These are phyloP conservation scores for Zelostemma sp. DNA, from an alignment of 1,140 invertebrate species.

Conservation along the genomic window DNA sequence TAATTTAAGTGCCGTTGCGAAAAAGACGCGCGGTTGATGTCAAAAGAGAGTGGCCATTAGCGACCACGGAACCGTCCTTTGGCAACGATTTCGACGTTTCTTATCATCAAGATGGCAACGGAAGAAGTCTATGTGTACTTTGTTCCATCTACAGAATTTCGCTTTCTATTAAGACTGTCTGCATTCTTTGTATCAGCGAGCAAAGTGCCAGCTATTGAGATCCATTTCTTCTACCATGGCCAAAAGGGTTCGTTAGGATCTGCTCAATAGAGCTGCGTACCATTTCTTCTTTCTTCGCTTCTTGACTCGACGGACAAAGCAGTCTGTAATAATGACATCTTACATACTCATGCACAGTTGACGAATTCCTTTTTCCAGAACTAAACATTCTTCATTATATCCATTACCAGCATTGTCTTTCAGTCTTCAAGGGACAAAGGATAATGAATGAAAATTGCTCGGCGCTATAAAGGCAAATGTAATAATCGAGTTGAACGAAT, in stretches of 20 bases:
- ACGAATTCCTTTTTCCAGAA: background rate
- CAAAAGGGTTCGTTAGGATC: constrained; percentile 21
- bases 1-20: background rate
- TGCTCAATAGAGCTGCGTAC: constrained; percentile 12
- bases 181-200: constrained; percentile 10
- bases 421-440: too few species aligned
- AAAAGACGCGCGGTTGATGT: constrained; percentile 6
- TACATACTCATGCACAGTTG: constrained; percentile 6
- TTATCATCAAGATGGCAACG: constrained; percentile 6
- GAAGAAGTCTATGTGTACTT: constrained; percentile 13
- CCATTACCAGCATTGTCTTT: too few species aligned
- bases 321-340: constrained; percentile 3
- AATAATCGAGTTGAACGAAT: too few species aligned
- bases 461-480: too few species aligned
- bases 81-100: constrained; percentile 13
- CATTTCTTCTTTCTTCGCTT: constrained; percentile 13
- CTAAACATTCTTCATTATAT: too few species aligned
- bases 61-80: constrained; percentile 1
- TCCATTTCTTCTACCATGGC: constrained; percentile 16
- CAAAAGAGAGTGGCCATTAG: constrained; percentile 6
- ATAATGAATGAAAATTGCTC: too few species aligned
- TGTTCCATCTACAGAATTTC: constrained; percentile 14
- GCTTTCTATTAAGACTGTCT: constrained; percentile 10
- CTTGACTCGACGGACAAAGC: constrained; percentile 5
- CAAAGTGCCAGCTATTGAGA: constrained; percentile 23